Base-by-base conservation (phyloP, 2,113 vertebrate species). In the Microcebus griseorufus region DNA sequence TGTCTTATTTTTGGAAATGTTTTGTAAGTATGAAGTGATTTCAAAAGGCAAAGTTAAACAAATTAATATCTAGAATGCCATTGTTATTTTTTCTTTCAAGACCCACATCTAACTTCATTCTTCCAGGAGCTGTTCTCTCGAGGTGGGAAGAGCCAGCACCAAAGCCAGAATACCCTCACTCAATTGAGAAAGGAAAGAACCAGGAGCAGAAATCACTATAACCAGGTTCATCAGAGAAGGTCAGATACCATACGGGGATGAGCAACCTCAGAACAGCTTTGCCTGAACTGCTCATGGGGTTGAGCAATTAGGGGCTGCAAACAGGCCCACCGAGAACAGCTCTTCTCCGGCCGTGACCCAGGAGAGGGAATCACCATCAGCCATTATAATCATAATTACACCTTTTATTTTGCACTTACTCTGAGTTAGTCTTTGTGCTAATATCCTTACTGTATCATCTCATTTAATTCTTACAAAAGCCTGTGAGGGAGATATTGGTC, bases 391-490 rank as follows among this genome's bases (percentile, higher is more conserved):
- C 69, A 86, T 58, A 76, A 78, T 92, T 73, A 69, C 4, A 32
- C 13, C 16, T 79, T 72, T 83, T 76, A 92, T 55, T 87, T 88
- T 69, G 16, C 3, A 64, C n/a, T 72, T 60, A 45, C 18, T 90
- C 17, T 67, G 83, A n/a, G 39, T 73, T 92, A 89, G 5, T 53
- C 34, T 89, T 78, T 94, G 37, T 95, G 29, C 16, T 92, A 32
- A 80, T 84, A 11, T 48, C 25, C 3, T 80, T 64, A 73, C 55
- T 23, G 48, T 53, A 60, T 67, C 62, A 67, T 86, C 6, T 90
- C 42, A 93, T 86, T 94, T 86, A 82, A 86, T 70, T 69, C 16
- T 48, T 27, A 53, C 18, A 93, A 84, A 96, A 95, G 42, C 6
- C 62, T 64, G 3, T 51, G 51, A 94, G 34, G 34, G 16, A 89